Percentiles rank a stretch among this genome's conserved stretches.
These are phyloP conservation scores for Tor tambroides DNA, from an alignment of 2,113 vertebrate species.

Conservation along the genomic window DNA sequence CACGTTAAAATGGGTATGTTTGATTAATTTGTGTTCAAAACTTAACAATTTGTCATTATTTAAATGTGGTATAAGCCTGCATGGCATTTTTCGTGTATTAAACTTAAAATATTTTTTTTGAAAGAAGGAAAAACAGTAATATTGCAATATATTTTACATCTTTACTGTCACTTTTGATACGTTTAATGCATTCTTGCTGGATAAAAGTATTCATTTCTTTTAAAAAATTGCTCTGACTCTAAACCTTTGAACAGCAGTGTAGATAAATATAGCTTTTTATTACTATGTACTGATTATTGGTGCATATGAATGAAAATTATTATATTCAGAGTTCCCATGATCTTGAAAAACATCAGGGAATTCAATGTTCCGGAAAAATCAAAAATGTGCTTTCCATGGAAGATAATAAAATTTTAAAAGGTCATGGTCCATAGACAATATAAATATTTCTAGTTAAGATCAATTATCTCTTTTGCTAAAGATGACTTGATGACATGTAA, in stretches of 20 bases:
- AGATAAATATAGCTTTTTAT: background rate
- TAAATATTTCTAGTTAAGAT: background rate
- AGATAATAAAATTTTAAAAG: background rate
- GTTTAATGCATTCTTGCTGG: background rate
- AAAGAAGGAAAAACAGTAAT: background rate
- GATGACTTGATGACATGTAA: background rate
- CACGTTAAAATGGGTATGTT: background rate
- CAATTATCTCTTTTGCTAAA: background rate
- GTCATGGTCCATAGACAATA: background rate
- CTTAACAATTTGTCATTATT: background rate
- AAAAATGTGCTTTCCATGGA: background rate
- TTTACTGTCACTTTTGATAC: too few species aligned
- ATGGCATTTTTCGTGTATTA: too few species aligned
- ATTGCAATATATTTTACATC: background rate
- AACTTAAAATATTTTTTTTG: background rate
- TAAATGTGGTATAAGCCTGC: background rate
- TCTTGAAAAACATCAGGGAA: background rate
- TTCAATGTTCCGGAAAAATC: background rate
- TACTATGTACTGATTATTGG: background rate
- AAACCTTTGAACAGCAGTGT: background rate
- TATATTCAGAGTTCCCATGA: background rate
- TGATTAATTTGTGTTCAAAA: background rate
- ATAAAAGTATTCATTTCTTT: background rate
- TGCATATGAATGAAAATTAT: background rate
- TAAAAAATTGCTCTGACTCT: background rate